Percentiles rank a stretch among this genome's conserved stretches.
Conservation (phyloP, 2,888 invertebrate species). For the Lacanobia wlatinum region DNA sequence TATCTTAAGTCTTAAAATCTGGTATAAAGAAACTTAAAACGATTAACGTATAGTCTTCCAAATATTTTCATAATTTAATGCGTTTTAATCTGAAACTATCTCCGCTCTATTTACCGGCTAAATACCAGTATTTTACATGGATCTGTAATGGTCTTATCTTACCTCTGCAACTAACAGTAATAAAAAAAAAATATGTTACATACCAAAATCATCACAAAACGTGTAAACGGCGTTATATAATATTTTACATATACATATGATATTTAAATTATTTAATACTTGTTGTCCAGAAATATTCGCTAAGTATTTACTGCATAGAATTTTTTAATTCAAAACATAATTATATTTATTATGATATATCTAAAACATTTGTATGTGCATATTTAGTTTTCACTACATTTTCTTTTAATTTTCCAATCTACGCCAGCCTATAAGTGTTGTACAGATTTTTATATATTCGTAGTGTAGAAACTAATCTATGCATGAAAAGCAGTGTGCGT, state of each 20-base stretch:
- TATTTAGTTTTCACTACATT: constrained; percentile 15
- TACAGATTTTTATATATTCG: constrained; percentile 42
- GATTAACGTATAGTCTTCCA: too few species aligned
- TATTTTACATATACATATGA: constrained; percentile 31
- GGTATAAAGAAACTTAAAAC: too few species aligned
- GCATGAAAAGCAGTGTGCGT: background rate
- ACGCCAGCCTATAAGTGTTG: constrained; percentile 26
- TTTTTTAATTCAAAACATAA: constrained; percentile 25
- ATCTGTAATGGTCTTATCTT: too few species aligned
- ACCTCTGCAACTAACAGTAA: too few species aligned
- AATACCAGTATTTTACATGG: too few species aligned
- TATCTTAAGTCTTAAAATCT: too few species aligned
- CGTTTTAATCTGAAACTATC: too few species aligned
- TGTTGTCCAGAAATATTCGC: constrained; percentile 59
- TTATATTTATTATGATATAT: constrained; percentile 21
- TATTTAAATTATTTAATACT: constrained; percentile 31
- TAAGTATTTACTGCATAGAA: constrained; percentile 42
- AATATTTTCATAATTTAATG: too few species aligned
- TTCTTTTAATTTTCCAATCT: background rate
- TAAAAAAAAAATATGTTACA: too few species aligned
- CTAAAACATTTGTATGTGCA: constrained; percentile 17
- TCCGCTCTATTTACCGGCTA: too few species aligned
- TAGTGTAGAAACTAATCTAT: constrained; percentile 26
- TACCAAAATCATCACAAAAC: constrained; percentile 20
- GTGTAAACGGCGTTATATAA: constrained; percentile 1